Evolutionary conservation across 2,113 vertebrate genomes (phyloP).

Genomic region (Nesogale talazaci): DNA sequence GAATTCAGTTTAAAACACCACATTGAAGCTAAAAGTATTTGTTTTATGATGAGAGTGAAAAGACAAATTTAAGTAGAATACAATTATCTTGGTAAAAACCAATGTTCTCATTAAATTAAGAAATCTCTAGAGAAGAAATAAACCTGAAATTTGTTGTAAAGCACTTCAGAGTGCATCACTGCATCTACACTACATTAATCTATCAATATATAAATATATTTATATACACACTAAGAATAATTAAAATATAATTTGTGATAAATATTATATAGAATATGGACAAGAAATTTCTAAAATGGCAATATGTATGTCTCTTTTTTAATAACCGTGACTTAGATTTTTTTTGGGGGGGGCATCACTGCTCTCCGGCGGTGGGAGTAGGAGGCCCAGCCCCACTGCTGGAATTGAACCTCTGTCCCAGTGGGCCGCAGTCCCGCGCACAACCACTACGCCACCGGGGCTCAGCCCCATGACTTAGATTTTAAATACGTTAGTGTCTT

Average conservation of each 20-base stretch:
- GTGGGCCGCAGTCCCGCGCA: no score
- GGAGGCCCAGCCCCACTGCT: no score
- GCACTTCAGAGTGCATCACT: constrained; percentile 15
- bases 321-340: constrained; percentile 31
- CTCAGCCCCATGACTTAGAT: constrained; percentile 19
- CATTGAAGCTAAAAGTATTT: constrained; percentile 21
- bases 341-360: no score
- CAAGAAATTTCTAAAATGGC: neutral
- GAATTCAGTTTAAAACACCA: constrained; percentile 40
- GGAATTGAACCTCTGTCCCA: no score
- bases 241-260: constrained; percentile 49
- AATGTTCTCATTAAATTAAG: constrained; percentile 59
- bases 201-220: constrained; percentile 36
- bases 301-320: neutral
- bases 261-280: neutral
- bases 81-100: constrained; percentile 52
- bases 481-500: constrained; percentile 48
- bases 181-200: neutral
- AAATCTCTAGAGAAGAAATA: constrained; percentile 3
- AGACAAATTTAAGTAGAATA: constrained; percentile 37
- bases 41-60: constrained; percentile 31
- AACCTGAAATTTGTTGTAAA: constrained; percentile 26
- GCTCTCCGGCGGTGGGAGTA: no score
- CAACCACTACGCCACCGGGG: no score
- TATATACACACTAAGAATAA: constrained; percentile 35